Percentiles rank a stretch among this genome's conserved stretches.
Evolutionary conservation across 2,113 vertebrate genomes (phyloP).

Genomic region (Psettodes erumei): DNA sequence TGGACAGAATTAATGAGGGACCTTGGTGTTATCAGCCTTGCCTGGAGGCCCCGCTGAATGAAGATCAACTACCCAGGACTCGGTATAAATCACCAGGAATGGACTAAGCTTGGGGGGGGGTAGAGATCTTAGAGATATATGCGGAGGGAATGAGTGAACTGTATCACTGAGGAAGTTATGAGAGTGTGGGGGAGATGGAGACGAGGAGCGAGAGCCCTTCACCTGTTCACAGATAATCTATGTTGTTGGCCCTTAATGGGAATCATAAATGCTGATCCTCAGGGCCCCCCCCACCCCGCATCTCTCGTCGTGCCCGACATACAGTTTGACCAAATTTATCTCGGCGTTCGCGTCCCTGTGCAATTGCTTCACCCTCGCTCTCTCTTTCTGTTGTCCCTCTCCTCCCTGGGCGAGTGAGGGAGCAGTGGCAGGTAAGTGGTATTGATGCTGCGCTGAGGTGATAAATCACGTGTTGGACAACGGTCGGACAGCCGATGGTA

Average conservation of each 20-base stretch:
- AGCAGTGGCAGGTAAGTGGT: conserved; percentile 27
- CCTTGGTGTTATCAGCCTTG: conserved; percentile 64
- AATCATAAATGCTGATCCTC: conserved; percentile 30
- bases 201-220: conserved; percentile 4
- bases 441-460: conserved; percentile 11
- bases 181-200: not conserved
- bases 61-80: conserved; percentile 64
- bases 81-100: conserved; percentile 64
- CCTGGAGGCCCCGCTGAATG: conserved; percentile 71
- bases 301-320: not conserved
- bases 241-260: conserved; percentile 16
- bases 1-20: conserved; percentile 67
- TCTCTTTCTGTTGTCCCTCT: conserved; percentile 24
- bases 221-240: conserved; percentile 14
- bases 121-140: conserved; percentile 32
- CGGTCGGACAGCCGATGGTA: conserved; percentile 11
- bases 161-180: conserved; percentile 16
- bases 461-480: conserved; percentile 39
- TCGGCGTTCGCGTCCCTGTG: not conserved
- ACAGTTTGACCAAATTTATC: conserved; percentile 31
- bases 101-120: conserved; percentile 4
- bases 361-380: not conserved
- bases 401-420: not conserved
- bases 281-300: not conserved
- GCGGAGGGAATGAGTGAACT: conserved; percentile 4